A percentile compares a stretch with the other conserved stretches of the same genome.
Conservation (phyloP, 2,797 vertebrate genomes). For the Acanthiza pusilla region DNA sequence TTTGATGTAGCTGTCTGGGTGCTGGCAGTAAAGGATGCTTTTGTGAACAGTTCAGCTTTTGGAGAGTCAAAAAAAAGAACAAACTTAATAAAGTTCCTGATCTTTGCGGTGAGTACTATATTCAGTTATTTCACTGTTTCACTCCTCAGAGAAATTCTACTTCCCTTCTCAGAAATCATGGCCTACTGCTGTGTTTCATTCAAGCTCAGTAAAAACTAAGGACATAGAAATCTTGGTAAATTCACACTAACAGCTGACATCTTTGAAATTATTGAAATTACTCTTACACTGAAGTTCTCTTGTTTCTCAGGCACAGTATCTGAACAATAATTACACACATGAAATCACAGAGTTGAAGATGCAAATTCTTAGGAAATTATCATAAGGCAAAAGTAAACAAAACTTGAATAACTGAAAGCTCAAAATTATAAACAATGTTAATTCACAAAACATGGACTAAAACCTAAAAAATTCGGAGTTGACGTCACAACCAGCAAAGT, state of each 20-base stretch:
- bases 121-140: not conserved
- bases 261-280: not conserved
- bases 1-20: not conserved
- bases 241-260: not conserved
- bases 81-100: not conserved
- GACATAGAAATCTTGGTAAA: conserved; percentile 28
- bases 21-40: not conserved
- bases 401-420: not conserved
- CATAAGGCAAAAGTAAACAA: not conserved
- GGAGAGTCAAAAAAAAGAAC: not conserved
- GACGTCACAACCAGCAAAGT: not conserved
- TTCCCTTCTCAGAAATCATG: not conserved
- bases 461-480: not conserved
- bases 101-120: not conserved
- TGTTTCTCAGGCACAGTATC: not conserved
- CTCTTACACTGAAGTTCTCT: not conserved
- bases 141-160: not conserved
- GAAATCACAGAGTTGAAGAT: not conserved
- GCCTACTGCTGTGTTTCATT: not conserved
- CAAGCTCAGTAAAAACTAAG: conserved; percentile 22
- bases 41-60: not conserved
- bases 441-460: not conserved
- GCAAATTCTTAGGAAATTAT: not conserved
- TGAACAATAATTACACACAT: not conserved
- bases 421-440: not conserved